phyloP scores from a whole-genome alignment of 2,797 vertebrate species.

The Scarus forsteni region DNA sequence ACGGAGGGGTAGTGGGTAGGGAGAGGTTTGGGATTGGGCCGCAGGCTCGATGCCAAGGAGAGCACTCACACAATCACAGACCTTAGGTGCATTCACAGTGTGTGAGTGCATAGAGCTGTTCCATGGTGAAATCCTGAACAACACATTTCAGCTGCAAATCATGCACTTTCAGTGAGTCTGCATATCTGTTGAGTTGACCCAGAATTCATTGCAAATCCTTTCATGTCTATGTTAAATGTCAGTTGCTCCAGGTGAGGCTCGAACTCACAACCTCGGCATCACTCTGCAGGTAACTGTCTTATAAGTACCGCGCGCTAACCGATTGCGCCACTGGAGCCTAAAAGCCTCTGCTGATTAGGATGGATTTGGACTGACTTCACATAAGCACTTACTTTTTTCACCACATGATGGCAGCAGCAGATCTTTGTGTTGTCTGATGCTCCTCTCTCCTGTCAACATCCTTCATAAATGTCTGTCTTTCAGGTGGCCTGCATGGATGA shows the following conservation, averaged over 20 bases:
- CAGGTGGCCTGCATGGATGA: slow-evolving; percentile 99
- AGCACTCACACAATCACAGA: too few species aligned
- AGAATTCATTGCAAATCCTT: too few species aligned
- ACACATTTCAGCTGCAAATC: too few species aligned
- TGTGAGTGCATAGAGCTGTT: too few species aligned
- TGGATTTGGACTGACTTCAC: not conserved
- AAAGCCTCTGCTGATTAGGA: accelerated
- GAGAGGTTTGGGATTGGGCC: too few species aligned
- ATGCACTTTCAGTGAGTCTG: too few species aligned
- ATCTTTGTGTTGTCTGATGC: not conserved
- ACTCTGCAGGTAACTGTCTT: slow-evolving; percentile 47
- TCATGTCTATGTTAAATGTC: not conserved
- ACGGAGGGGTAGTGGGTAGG: too few species aligned
- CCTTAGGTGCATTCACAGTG: too few species aligned
- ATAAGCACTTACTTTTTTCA: not conserved
- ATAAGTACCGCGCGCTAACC: slow-evolving; percentile 57
- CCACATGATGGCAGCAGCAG: slow-evolving; percentile 36
- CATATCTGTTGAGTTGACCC: too few species aligned
- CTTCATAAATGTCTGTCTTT: slow-evolving; percentile 1
- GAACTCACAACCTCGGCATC: slow-evolving; percentile 63
- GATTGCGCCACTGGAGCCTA: slow-evolving; percentile 41
- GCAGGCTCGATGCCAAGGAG: too few species aligned
- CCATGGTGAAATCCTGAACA: too few species aligned
- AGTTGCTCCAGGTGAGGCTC: slow-evolving; percentile 55
- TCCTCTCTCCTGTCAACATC: not conserved